Conservation (phyloP, 2,797 vertebrate genomes). For the Cebuella pygmaea region DNA sequence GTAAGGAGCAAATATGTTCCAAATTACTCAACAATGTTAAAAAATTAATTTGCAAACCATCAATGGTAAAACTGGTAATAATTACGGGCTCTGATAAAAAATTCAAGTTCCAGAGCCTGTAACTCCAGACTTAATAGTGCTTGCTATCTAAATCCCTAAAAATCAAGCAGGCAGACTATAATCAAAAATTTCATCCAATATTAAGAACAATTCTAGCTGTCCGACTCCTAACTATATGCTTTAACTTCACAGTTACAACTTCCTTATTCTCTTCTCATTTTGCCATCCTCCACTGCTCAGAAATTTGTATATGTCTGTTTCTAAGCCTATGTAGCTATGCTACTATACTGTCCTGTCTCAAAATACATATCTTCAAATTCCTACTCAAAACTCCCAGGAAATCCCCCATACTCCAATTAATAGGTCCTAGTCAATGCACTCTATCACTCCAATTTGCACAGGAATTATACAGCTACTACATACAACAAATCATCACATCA, state of each 20-base stretch:
- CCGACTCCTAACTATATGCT: background rate
- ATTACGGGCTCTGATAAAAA: background rate
- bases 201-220: background rate
- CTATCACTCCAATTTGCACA: background rate
- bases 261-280: background rate
- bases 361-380: slow-evolving; percentile 8
- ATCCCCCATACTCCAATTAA: background rate
- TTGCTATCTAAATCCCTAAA: background rate
- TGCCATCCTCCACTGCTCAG: background rate
- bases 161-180: background rate
- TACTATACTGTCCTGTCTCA: background rate
- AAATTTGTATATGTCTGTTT: background rate
- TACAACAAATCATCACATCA: background rate
- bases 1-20: background rate
- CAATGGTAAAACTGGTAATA: background rate
- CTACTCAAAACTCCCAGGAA: background rate
- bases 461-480: background rate
- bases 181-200: slow-evolving; percentile 26
- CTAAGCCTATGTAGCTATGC: background rate
- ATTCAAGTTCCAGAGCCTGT: slow-evolving; percentile 1
- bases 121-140: background rate
- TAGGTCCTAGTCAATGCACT: background rate
- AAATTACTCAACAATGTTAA: slow-evolving; percentile 32
- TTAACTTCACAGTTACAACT: slow-evolving; percentile 32
- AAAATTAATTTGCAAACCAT: background rate